Evolutionary conservation across 2,888 invertebrate species (phyloP).

Genomic region (Megalurothrips usitatus): DNA sequence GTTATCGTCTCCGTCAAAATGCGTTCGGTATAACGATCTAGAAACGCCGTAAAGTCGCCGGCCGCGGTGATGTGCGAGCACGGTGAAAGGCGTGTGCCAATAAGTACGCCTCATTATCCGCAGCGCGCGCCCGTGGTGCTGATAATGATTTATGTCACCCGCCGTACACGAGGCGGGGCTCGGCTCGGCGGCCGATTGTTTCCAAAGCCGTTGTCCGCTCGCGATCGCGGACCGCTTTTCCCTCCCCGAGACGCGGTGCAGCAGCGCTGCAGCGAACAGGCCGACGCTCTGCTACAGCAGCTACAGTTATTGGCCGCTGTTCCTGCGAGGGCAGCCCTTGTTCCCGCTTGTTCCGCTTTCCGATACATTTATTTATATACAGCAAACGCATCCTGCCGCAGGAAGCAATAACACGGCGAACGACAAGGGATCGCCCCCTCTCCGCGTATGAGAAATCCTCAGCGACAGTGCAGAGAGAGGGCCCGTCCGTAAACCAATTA

Average conservation of each 20-base stretch:
- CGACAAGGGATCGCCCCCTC: neutral
- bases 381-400: no score
- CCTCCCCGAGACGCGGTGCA: neutral
- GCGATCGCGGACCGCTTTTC: neutral
- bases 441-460: neutral
- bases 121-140: neutral
- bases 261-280: neutral
- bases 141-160: neutral
- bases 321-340: neutral
- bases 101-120: neutral
- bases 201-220: neutral
- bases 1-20: no score
- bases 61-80: no score
- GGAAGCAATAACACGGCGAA: neutral
- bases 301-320: neutral
- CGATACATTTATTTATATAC: neutral
- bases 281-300: neutral
- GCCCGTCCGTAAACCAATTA: no score
- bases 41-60: no score
- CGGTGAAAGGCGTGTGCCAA: no score
- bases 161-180: neutral
- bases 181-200: neutral
- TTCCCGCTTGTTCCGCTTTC: neutral
- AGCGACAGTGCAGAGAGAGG: neutral
- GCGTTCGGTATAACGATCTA: no score